These are phyloP conservation scores for Magallana nippona DNA, from an alignment of 2,888 invertebrate species.

Conservation along the genomic window DNA sequence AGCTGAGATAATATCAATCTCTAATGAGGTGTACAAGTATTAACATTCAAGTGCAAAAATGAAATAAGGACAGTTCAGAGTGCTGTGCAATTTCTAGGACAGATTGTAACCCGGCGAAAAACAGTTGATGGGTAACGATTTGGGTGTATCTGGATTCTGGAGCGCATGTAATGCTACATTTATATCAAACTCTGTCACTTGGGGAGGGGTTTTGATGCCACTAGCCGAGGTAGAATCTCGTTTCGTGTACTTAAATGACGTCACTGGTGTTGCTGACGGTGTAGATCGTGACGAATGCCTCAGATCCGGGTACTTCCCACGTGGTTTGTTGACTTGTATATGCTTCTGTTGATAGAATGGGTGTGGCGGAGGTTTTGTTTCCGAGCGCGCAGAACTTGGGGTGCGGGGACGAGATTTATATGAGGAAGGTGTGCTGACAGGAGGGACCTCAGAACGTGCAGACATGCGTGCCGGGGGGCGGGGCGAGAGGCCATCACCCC, in stretches of 20 bases:
- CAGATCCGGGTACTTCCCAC: constrained; percentile 37
- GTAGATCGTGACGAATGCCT: constrained; percentile 33
- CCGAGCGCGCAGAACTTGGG: constrained; percentile 32
- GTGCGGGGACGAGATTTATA: constrained; percentile 25
- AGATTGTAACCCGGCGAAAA: constrained; percentile 34
- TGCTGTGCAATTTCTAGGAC: constrained; percentile 9
- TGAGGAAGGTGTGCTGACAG: constrained; percentile 43
- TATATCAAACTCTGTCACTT: constrained; percentile 42
- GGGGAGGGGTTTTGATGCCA: constrained; percentile 45
- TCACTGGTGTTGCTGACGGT: constrained; percentile 36
- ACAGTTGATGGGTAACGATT: constrained; percentile 39
- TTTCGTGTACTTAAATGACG: constrained; percentile 35
- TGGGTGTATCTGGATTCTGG: constrained; percentile 32
- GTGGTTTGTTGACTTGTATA: constrained; percentile 32
- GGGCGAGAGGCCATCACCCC: constrained; percentile 38
- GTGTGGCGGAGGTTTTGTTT: constrained; percentile 34
- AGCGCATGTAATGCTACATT: constrained; percentile 36
- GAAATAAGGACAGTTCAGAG: neutral
- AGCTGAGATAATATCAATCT: neutral
- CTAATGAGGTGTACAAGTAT: neutral
- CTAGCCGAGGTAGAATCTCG: constrained; percentile 21
- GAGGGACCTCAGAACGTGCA: constrained; percentile 36
- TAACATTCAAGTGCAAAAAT: neutral
- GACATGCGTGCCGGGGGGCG: constrained; percentile 45
- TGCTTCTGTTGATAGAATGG: constrained; percentile 27